Evolutionary conservation across 2,113 vertebrate species (phyloP).

Genomic region (Axis porcinus): DNA sequence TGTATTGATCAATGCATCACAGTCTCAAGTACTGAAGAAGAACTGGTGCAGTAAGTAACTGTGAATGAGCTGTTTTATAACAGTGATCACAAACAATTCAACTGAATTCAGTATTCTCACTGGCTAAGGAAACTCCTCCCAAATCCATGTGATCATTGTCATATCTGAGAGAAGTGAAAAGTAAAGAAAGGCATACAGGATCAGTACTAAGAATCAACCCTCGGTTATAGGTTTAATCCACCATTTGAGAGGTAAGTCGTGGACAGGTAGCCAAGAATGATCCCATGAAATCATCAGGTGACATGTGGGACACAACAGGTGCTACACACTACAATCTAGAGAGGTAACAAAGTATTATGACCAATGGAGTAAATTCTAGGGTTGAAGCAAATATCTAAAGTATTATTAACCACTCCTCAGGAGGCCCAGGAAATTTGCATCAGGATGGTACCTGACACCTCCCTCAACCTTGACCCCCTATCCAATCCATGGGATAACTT

Average conservation of each 20-base stretch:
- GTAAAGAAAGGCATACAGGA: background rate
- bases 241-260: background rate
- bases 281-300: background rate
- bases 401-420: background rate
- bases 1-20: background rate
- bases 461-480: background rate
- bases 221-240: background rate
- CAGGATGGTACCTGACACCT: background rate
- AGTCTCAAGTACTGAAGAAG: background rate
- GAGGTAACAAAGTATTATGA: background rate
- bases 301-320: background rate
- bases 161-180: background rate
- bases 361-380: background rate
- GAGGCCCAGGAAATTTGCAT: background rate
- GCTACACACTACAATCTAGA: background rate
- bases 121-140: background rate
- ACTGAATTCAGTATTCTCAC: conserved; percentile 11
- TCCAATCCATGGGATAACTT: background rate
- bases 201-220: conserved; percentile 3
- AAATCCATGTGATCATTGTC: background rate
- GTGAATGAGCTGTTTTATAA: background rate
- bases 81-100: background rate
- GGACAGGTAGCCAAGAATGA: background rate
- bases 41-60: background rate
- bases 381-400: background rate